A percentile compares a stretch with the other conserved stretches of the same genome.
Conservation (phyloP, 2,888 invertebrate species). For the Amphipoea lucens region DNA sequence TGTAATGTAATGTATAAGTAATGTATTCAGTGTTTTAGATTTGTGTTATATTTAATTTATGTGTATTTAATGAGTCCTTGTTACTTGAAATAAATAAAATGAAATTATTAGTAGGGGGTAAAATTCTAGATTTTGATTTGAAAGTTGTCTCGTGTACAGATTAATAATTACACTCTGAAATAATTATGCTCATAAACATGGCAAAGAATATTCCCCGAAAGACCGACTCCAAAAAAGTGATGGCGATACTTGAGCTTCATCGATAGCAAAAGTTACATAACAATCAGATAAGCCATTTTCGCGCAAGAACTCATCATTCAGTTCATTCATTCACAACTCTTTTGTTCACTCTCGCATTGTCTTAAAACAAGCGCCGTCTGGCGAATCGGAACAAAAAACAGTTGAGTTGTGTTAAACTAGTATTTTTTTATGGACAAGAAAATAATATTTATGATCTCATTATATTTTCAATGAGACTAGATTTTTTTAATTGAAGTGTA, state of each 20-base stretch:
- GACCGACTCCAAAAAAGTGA: not conserved
- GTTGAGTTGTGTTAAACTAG: constrained; percentile 27
- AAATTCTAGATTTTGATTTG: not conserved
- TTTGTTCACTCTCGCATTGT: constrained; percentile 47
- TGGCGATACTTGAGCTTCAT: constrained; percentile 9
- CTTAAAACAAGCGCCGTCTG: constrained; percentile 45
- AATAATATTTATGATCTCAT: constrained; percentile 19
- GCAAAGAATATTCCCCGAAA: not conserved
- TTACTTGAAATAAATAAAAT: too few relatives aligned
- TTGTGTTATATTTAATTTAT: too few relatives aligned
- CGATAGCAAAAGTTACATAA: constrained; percentile 29
- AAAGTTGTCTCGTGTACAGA: not conserved
- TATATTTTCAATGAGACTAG: not conserved
- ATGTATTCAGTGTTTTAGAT: too few relatives aligned
- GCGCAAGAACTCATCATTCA: constrained; percentile 54
- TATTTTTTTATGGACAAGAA: constrained; percentile 20
- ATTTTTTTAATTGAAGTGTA: not conserved
- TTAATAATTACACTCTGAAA: not conserved
- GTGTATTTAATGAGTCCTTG: too few relatives aligned
- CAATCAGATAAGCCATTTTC: constrained; percentile 46
- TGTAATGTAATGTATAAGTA: too few relatives aligned
- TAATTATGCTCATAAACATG: not conserved
- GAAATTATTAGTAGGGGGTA: too few relatives aligned
- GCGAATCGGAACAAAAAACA: constrained; percentile 41
- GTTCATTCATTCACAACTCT: constrained; percentile 49